phyloP scores from a whole-genome alignment of 2,888 invertebrate genomes.

The Hesperia comma region DNA sequence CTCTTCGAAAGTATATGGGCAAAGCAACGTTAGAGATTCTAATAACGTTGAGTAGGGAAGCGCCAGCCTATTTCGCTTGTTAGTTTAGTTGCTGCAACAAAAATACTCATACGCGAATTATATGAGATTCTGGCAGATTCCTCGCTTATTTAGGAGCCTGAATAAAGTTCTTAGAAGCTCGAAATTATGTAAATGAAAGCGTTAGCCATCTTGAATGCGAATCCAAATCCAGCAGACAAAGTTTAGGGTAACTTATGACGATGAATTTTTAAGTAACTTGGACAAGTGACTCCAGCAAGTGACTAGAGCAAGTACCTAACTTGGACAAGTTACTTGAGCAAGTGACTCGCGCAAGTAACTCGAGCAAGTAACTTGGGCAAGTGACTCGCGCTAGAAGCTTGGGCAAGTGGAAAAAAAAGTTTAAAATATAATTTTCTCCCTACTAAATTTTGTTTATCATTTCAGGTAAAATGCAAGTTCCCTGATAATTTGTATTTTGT shows the following conservation, averaged over 20 bases:
- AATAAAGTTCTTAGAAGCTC: conserved; percentile 25
- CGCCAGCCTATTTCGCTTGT: conserved; percentile 41
- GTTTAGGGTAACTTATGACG: conserved; percentile 20
- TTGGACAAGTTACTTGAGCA: too few relatives aligned
- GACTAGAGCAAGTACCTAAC: too few relatives aligned
- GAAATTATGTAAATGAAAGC: conserved; percentile 32
- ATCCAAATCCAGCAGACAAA: conserved; percentile 13
- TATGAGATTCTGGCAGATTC: conserved; percentile 11
- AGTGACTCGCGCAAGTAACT: too few relatives aligned
- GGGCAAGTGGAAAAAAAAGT: too few relatives aligned
- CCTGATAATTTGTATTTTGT: too few relatives aligned
- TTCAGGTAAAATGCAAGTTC: too few relatives aligned
- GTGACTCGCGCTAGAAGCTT: too few relatives aligned
- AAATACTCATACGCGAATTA: conserved; percentile 38
- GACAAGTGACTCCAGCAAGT: too few relatives aligned
- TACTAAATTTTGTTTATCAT: too few relatives aligned
- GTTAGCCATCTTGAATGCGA: conserved; percentile 17
- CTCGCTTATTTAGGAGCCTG: conserved; percentile 29
- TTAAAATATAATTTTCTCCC: too few relatives aligned
- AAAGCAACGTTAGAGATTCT: conserved; percentile 46
- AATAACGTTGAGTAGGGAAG: conserved; percentile 49
- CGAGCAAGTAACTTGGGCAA: too few relatives aligned
- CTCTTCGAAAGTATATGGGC: conserved; percentile 21
- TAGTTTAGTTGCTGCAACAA: conserved; percentile 43
- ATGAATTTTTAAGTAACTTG: conserved; percentile 2